Evolutionary conservation across 1,140 invertebrate genomes (phyloP).

Genomic region (Sesamia nonagrioides): DNA sequence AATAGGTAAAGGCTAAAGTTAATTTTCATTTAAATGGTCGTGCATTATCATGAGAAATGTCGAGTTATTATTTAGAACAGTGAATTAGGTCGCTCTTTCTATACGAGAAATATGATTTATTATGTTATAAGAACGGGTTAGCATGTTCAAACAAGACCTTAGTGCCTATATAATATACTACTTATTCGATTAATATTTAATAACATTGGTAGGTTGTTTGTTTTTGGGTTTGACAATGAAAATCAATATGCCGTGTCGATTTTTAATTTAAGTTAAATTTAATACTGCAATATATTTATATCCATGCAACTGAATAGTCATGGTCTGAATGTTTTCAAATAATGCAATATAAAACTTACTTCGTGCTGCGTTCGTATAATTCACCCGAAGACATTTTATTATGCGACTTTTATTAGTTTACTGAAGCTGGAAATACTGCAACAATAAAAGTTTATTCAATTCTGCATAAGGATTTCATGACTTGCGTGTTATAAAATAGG

Average conservation of each 20-base stretch:
- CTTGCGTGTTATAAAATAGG: not conserved
- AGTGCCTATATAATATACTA: too few species aligned
- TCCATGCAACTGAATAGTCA: not conserved
- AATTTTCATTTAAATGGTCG: not conserved
- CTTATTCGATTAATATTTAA: too few species aligned
- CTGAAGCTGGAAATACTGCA: not conserved
- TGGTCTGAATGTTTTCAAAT: not conserved
- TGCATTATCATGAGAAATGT: not conserved
- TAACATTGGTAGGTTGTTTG: too few species aligned
- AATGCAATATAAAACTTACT: not conserved
- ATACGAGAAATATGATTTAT: not conserved
- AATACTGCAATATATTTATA: not conserved
- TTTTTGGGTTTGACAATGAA: too few species aligned
- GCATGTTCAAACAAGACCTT: not conserved
- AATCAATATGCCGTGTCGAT: too few species aligned
- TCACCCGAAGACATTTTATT: conserved; percentile 4
- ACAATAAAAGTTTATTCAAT: conserved; percentile 3
- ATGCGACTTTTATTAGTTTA: not conserved
- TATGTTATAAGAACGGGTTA: not conserved
- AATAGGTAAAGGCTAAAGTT: not conserved
- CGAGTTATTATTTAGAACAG: not conserved
- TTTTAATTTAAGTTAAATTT: too few species aligned
- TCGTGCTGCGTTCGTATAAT: conserved; percentile 14
- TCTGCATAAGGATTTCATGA: not conserved
- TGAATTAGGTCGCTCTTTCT: not conserved